phyloP scores from a whole-genome alignment of 2,888 invertebrate species.

The Cerastis rubricosa region DNA sequence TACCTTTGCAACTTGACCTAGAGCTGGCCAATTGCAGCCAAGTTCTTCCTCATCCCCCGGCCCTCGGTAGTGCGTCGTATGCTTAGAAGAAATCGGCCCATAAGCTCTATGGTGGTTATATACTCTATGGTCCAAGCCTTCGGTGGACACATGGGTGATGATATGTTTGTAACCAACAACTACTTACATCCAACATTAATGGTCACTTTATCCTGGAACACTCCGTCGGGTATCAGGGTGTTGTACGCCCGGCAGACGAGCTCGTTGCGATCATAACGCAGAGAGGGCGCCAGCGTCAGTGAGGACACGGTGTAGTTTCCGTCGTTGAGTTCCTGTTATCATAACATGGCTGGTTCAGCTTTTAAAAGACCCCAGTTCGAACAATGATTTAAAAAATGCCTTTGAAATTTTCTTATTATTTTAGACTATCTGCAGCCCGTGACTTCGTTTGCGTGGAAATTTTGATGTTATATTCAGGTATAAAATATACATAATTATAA shows the following conservation, averaged over 20 bases:
- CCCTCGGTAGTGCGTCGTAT: too few relatives aligned
- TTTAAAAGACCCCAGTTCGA: background rate
- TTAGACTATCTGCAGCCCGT: background rate
- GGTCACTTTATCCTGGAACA: conserved; percentile 78
- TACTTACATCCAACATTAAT: conserved; percentile 85
- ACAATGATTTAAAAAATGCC: background rate
- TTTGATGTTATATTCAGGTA: too few relatives aligned
- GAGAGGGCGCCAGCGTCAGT: conserved; percentile 79
- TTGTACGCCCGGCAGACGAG: conserved; percentile 81
- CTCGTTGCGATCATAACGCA: conserved; percentile 75
- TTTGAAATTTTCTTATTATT: background rate
- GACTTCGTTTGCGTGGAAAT: too few relatives aligned
- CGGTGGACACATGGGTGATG: background rate
- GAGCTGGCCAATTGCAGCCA: too few relatives aligned
- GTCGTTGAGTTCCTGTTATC: conserved; percentile 81
- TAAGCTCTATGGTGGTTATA: too few relatives aligned
- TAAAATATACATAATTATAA: too few relatives aligned
- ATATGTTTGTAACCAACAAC: background rate
- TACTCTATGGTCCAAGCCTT: background rate
- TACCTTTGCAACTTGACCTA: too few relatives aligned
- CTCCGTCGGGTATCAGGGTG: conserved; percentile 69
- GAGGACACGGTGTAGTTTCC: conserved; percentile 87
- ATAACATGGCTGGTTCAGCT: background rate
- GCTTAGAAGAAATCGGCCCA: too few relatives aligned
- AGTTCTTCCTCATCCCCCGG: too few relatives aligned